phyloP scores from a whole-genome alignment of 2,888 invertebrate species.

The Drosophila paranaensis region DNA sequence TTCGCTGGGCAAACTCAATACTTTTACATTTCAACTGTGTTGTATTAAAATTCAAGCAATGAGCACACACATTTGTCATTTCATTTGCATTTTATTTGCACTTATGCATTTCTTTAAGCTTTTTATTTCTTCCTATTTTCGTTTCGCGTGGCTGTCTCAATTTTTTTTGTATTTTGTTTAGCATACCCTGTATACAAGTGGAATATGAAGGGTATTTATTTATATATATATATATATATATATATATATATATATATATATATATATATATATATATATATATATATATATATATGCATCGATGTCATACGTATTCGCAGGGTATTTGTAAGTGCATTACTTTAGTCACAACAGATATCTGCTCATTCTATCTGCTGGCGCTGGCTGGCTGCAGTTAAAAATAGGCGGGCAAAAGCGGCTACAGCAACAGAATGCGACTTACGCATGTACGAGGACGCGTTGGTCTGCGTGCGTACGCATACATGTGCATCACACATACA shows the following conservation, averaged over 20 bases:
- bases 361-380: constrained; percentile 4
- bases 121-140: constrained; percentile 67
- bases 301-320: neutral
- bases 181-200: neutral
- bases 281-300: neutral
- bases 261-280: neutral
- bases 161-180: neutral
- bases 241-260: too few relatives aligned
- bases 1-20: too few relatives aligned
- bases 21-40: too few relatives aligned
- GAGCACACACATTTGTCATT: constrained; percentile 18
- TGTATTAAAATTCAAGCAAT: too few relatives aligned
- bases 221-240: too few relatives aligned
- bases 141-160: constrained; percentile 17
- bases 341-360: neutral
- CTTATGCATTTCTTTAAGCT: constrained; percentile 31
- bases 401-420: constrained; percentile 28
- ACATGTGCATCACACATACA: neutral
- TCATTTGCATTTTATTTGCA: constrained; percentile 63
- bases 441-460: neutral
- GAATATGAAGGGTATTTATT: neutral
- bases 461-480: neutral
- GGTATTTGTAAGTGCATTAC: neutral
- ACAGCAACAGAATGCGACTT: constrained; percentile 16
- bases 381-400: constrained; percentile 35